Conservation (phyloP, 1,140 invertebrate genomes). For the Thaumetopoea pityocampa region DNA sequence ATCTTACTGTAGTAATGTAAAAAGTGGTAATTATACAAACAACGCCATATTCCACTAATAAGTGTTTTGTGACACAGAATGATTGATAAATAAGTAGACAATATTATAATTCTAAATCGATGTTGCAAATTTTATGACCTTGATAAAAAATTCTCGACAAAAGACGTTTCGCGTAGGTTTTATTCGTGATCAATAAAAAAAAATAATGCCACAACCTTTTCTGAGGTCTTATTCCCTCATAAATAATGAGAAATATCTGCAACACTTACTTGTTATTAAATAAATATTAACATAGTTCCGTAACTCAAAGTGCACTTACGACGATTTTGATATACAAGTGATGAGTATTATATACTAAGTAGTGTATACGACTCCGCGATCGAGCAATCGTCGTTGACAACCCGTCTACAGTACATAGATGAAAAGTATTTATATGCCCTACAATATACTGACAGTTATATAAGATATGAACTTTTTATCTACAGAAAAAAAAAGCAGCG, state of each 20-base stretch:
- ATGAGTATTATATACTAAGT: slow-evolving; percentile 63
- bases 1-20: too few relatives aligned
- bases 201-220: too few relatives aligned
- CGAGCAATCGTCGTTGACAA: slow-evolving; percentile 58
- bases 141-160: too few relatives aligned
- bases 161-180: too few relatives aligned
- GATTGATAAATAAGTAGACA: too few relatives aligned
- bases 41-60: too few relatives aligned
- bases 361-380: slow-evolving; percentile 41
- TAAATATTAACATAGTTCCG: slow-evolving; percentile 65
- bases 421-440: slow-evolving; percentile 69
- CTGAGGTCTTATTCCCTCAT: slow-evolving; percentile 3
- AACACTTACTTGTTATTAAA: slow-evolving; percentile 26
- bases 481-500: slow-evolving; percentile 54
- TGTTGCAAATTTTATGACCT: too few relatives aligned
- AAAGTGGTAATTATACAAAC: too few relatives aligned
- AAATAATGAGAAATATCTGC: slow-evolving; percentile 17
- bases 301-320: slow-evolving; percentile 73
- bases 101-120: too few relatives aligned
- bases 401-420: slow-evolving; percentile 62
- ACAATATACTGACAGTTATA: slow-evolving; percentile 59
- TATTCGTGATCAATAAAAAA: too few relatives aligned
- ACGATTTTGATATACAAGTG: slow-evolving; percentile 61
- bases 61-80: too few relatives aligned
- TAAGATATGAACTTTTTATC: slow-evolving; percentile 65